A percentile compares a stretch with the other conserved stretches of the same genome.
These are phyloP conservation scores for Merodon equestris DNA, from an alignment of 2,888 invertebrate species.

Conservation along the genomic window DNA sequence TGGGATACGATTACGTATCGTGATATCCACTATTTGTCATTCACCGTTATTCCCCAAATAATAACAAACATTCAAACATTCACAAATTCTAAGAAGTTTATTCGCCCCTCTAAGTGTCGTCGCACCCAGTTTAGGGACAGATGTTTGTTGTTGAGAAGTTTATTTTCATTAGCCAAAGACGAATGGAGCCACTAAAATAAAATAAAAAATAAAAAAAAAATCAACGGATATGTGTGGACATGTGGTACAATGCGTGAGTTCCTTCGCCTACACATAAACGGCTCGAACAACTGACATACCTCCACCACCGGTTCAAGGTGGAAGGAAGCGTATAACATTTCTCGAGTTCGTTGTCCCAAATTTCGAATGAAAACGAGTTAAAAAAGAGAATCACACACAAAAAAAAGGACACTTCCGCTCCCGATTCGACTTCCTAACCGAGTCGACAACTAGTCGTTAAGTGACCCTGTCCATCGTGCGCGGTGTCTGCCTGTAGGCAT, in stretches of 20 bases:
- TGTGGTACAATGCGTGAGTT: conserved; percentile 44
- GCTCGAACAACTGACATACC: conserved; percentile 8
- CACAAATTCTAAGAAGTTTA: conserved; percentile 51
- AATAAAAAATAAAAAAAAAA: conserved; percentile 20
- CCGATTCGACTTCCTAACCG: conserved; percentile 30
- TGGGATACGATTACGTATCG: not conserved
- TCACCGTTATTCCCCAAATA: conserved; percentile 42
- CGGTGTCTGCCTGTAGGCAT: conserved; percentile 8
- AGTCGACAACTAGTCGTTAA: conserved; percentile 50
- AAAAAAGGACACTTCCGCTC: conserved; percentile 67
- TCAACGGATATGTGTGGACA: conserved; percentile 52
- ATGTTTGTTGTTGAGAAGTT: conserved; percentile 53
- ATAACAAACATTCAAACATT: conserved; percentile 48
- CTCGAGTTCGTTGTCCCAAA: conserved; percentile 55
- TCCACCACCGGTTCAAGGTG: conserved; percentile 42
- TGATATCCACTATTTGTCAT: conserved; percentile 43
- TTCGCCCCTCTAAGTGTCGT: conserved; percentile 27
- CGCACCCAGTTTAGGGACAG: conserved; percentile 40
- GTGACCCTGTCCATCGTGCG: conserved; percentile 48
- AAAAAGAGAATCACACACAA: conserved; percentile 11
- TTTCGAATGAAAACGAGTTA: not conserved
- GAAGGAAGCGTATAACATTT: conserved; percentile 29
- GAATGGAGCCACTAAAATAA: conserved; percentile 36
- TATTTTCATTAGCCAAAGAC: conserved; percentile 53
- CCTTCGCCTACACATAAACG: conserved; percentile 45